phyloP scores from a whole-genome alignment of 2,113 vertebrate genomes.

The Callithrix jacchus region DNA sequence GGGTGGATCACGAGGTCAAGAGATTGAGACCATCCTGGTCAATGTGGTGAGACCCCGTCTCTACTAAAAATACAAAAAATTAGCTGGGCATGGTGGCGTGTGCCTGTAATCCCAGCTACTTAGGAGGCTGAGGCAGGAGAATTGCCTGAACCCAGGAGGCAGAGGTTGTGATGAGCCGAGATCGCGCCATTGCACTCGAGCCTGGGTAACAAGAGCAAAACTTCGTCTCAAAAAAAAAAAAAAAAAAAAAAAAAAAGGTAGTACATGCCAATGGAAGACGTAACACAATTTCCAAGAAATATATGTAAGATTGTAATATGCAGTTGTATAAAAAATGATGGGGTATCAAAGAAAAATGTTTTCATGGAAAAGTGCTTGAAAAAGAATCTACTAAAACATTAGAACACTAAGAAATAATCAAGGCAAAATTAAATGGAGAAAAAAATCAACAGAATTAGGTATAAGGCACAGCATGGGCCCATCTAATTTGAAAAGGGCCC shows the following conservation, averaged over 20 bases:
- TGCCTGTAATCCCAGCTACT: no score
- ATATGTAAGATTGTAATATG: neutral
- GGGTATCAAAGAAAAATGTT: neutral
- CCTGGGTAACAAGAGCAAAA: no score
- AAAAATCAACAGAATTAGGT: conserved; percentile 37
- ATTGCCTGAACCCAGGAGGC: no score
- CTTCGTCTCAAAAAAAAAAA: no score
- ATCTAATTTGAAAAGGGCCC: conserved; percentile 35
- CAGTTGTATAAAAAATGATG: conserved; percentile 9
- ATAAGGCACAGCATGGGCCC: conserved; percentile 1
- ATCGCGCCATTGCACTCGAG: no score
- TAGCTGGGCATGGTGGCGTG: no score
- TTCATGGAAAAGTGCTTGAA: conserved; percentile 25
- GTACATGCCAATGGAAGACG: neutral
- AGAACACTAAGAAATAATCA: conserved; percentile 33
- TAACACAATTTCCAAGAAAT: neutral
- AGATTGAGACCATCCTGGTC: no score
- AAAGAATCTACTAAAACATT: conserved; percentile 34
- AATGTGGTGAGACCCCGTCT: no score
- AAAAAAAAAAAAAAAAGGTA: neutral
- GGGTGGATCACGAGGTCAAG: no score
- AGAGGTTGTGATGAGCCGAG: no score
- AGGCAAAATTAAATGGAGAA: conserved; percentile 5
- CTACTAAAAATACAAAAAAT: no score
- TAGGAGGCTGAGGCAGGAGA: no score